Conservation (phyloP, 1,140 invertebrate species). For the Venustaconcha ellipsiformis region DNA sequence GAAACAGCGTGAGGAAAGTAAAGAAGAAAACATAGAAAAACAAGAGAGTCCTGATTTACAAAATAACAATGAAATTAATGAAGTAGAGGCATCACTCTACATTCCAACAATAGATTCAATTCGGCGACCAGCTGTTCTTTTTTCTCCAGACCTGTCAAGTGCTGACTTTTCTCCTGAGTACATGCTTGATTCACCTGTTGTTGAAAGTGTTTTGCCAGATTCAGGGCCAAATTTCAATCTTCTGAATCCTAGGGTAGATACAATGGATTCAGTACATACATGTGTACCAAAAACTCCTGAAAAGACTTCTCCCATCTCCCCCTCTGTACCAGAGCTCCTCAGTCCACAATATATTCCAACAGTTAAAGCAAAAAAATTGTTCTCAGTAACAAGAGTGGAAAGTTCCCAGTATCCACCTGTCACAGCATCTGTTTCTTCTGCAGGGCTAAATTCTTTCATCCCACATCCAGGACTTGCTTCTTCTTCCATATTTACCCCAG, state of each 20-base stretch:
- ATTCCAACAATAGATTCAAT: conserved; percentile 43
- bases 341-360: conserved; percentile 59
- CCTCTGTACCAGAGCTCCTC: conserved; percentile 50
- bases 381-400: conserved; percentile 59
- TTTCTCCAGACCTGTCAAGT: conserved; percentile 24
- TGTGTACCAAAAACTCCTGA: not conserved
- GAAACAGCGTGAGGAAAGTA: conserved; percentile 34
- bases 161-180: conserved; percentile 26
- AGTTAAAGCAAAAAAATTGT: conserved; percentile 61
- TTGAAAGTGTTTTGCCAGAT: conserved; percentile 8
- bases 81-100: conserved; percentile 22
- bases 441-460: not conserved
- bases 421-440: conserved; percentile 3
- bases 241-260: not conserved
- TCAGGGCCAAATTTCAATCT: conserved; percentile 1
- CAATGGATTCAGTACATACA: not conserved
- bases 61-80: conserved; percentile 3
- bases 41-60: conserved; percentile 23
- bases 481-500: conserved; percentile 30
- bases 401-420: conserved; percentile 14
- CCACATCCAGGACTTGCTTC: conserved; percentile 1
- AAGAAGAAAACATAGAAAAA: conserved; percentile 34
- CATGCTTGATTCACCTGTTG: conserved; percentile 53
- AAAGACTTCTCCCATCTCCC: conserved; percentile 16
- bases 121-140: conserved; percentile 44